Conservation (phyloP, 2,888 invertebrate species). For the Nemurella pictetii region DNA sequence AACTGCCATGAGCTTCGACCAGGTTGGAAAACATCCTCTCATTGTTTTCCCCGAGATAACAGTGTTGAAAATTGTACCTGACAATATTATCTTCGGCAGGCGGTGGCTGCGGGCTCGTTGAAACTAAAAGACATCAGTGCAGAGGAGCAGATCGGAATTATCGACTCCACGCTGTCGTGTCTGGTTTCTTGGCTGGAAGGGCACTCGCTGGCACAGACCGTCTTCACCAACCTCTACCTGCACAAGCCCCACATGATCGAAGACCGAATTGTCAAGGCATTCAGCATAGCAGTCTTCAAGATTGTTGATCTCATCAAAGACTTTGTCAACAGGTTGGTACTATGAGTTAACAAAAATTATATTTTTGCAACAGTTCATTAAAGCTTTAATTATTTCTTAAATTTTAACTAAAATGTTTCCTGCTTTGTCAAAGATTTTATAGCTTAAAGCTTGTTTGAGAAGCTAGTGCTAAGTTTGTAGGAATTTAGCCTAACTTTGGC, state of each 20-base stretch:
- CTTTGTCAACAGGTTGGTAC: conserved; percentile 81
- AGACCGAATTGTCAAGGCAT: conserved; percentile 81
- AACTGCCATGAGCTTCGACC: conserved; percentile 83
- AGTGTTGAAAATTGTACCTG: not conserved
- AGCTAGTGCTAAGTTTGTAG: too few species aligned
- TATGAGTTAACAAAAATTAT: too few species aligned
- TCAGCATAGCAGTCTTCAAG: conserved; percentile 86
- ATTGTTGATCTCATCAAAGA: conserved; percentile 87
- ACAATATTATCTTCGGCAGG: conserved; percentile 16
- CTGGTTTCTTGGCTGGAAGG: conserved; percentile 98
- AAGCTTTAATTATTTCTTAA: too few species aligned
- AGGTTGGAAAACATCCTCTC: conserved; percentile 50
- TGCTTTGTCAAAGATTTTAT: too few species aligned
- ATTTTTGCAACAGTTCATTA: too few species aligned
- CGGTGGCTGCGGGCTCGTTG: conserved; percentile 69
- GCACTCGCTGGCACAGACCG: conserved; percentile 93
- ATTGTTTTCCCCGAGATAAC: not conserved
- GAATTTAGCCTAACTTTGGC: too few species aligned
- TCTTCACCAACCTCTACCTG: conserved; percentile 93
- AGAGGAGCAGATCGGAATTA: conserved; percentile 85
- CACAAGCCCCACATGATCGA: conserved; percentile 86
- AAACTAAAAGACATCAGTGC: conserved; percentile 76
- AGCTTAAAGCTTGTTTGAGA: too few species aligned
- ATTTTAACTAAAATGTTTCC: too few species aligned
- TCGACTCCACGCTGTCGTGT: conserved; percentile 92